phyloP scores from a whole-genome alignment of 92 coral and sea anemone species.

The Pocillopora grandis region DNA sequence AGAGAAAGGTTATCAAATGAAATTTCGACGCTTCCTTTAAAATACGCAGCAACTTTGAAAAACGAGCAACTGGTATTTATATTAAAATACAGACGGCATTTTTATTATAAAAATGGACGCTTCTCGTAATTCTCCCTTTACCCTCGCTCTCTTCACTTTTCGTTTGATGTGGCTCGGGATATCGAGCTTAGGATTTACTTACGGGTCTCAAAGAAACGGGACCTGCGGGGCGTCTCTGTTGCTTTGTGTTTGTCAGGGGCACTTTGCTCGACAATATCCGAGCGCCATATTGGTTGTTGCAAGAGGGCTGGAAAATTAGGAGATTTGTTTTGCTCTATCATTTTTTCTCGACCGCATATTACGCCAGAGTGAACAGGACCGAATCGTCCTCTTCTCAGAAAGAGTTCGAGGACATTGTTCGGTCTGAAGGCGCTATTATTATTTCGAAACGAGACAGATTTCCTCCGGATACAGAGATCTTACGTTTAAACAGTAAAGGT shows the following conservation, averaged over 20 bases:
- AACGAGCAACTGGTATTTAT: no score
- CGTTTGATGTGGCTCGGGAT: neutral
- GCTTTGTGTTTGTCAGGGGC: conserved; percentile 76
- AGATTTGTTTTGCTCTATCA: conserved; percentile 50
- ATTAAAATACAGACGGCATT: no score
- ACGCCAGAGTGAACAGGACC: conserved; percentile 41
- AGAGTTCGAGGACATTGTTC: conserved; percentile 2
- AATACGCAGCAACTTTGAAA: no score
- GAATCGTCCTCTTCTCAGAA: conserved; percentile 19
- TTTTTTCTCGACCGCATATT: conserved; percentile 47
- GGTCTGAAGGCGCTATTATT: neutral
- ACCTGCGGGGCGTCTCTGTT: conserved; percentile 90
- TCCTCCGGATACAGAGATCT: conserved; percentile 20
- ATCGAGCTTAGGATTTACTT: neutral
- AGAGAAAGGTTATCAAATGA: no score
- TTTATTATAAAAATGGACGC: no score
- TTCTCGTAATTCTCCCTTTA: no score
- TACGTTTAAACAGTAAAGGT: neutral
- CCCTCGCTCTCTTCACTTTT: no score
- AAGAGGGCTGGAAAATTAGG: conserved; percentile 65
- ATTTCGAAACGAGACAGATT: conserved; percentile 19
- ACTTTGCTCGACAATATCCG: conserved; percentile 51
- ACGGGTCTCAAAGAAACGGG: conserved; percentile 18
- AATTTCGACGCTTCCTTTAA: no score
- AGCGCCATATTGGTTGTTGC: conserved; percentile 93